phyloP scores from a whole-genome alignment of 2,113 vertebrate species.

The Sapayoa aenigma region DNA sequence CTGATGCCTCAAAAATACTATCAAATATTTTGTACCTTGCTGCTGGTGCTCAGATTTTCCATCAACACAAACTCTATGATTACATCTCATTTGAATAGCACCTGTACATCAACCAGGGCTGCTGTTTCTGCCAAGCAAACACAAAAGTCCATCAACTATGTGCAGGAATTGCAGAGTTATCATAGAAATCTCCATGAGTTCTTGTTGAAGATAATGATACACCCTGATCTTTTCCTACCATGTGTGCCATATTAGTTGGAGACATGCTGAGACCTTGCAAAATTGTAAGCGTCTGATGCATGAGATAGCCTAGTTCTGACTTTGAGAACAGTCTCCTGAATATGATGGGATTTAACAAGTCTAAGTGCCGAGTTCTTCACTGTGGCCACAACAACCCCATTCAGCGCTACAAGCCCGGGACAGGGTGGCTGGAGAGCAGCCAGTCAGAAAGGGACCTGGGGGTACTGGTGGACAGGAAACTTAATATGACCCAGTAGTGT shows the following conservation, averaged over 20 bases:
- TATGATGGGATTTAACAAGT: no score
- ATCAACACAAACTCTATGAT: neutral
- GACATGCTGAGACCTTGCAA: neutral
- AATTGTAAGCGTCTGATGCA: neutral
- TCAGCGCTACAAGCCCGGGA: no score
- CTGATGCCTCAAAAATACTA: neutral
- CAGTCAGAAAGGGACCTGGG: no score
- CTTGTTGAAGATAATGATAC: neutral
- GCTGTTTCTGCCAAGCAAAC: neutral
- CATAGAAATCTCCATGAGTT: neutral
- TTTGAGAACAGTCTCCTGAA: no score
- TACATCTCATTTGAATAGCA: neutral
- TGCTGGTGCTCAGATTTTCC: neutral
- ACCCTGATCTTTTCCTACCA: neutral
- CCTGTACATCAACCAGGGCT: neutral
- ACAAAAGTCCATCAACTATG: neutral
- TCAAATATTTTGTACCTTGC: neutral
- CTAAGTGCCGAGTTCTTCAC: no score
- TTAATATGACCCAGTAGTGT: no score
- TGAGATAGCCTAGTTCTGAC: neutral
- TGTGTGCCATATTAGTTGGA: neutral
- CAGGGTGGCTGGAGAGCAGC: no score
- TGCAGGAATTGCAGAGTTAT: neutral
- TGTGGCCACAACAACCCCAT: no score
- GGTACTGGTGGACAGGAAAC: no score